phyloP scores from a whole-genome alignment of 2,888 invertebrate genomes.

The Temnothorax unifasciatus region DNA sequence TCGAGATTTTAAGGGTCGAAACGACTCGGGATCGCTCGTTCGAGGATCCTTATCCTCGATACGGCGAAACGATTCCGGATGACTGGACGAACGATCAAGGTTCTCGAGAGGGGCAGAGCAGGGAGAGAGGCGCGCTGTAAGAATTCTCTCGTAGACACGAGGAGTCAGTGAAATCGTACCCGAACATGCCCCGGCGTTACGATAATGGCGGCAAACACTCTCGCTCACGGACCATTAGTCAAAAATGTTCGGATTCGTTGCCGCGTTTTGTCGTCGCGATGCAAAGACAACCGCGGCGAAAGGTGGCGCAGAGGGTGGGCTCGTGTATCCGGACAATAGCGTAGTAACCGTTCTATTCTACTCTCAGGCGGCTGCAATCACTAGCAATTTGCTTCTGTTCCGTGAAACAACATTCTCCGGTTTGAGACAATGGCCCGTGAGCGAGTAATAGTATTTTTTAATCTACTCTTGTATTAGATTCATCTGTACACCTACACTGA shows the following conservation, averaged over 20 bases:
- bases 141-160: conserved; percentile 59
- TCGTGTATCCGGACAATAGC: conserved; percentile 64
- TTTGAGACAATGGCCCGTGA: not conserved
- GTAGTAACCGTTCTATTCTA: conserved; percentile 69
- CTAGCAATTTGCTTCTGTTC: conserved; percentile 71
- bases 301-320: conserved; percentile 42
- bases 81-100: conserved; percentile 64
- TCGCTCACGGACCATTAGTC: conserved; percentile 84
- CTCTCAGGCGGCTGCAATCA: conserved; percentile 71
- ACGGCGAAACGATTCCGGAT: conserved; percentile 70
- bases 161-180: conserved; percentile 74
- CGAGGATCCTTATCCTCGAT: conserved; percentile 77
- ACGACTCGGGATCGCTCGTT: conserved; percentile 74
- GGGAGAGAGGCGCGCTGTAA: conserved; percentile 62
- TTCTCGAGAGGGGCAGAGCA: conserved; percentile 20
- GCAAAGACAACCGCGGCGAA: conserved; percentile 46
- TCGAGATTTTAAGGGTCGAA: conserved; percentile 76
- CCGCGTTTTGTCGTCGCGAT: conserved; percentile 58
- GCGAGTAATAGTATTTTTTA: conserved; percentile 3
- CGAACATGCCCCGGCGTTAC: conserved; percentile 74
- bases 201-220: conserved; percentile 81
- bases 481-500: too few species aligned
- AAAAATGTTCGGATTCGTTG: conserved; percentile 75
- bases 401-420: conserved; percentile 30
- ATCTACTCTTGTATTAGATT: not conserved